phyloP scores from a whole-genome alignment of 2,888 invertebrate species.

The Ennomos quercinarius region DNA sequence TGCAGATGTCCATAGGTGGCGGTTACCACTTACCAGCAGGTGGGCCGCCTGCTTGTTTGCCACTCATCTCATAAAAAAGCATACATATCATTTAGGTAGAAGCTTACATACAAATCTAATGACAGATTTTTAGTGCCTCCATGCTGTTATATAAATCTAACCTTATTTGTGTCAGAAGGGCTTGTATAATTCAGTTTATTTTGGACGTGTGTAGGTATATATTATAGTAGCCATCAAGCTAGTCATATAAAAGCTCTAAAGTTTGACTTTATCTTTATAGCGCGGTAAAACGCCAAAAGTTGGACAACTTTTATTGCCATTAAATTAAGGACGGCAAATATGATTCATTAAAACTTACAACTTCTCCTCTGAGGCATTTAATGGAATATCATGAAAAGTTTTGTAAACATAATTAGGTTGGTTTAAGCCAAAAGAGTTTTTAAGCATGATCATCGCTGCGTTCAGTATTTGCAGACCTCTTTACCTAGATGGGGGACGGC shows the following conservation, averaged over 20 bases:
- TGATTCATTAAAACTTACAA: constrained; percentile 26
- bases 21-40: no score
- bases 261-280: constrained; percentile 24
- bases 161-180: background rate
- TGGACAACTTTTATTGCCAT: constrained; percentile 17
- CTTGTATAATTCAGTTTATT: background rate
- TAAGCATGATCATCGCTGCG: no score
- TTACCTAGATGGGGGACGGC: no score
- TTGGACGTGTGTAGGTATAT: constrained; percentile 4
- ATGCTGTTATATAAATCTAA: background rate
- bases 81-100: no score
- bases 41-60: no score
- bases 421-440: no score
- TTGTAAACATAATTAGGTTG: background rate
- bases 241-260: constrained; percentile 24
- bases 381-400: constrained; percentile 1
- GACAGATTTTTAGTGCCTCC: no score
- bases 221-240: constrained; percentile 8
- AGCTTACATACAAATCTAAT: no score
- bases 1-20: no score
- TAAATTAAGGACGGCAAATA: constrained; percentile 19
- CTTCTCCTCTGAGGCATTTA: constrained; percentile 3
- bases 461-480: no score
- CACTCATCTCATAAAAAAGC: no score
- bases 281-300: constrained; percentile 14